These are phyloP conservation scores for Setipinna tenuifilis DNA, from an alignment of 2,797 vertebrate genomes.

Conservation along the genomic window DNA sequence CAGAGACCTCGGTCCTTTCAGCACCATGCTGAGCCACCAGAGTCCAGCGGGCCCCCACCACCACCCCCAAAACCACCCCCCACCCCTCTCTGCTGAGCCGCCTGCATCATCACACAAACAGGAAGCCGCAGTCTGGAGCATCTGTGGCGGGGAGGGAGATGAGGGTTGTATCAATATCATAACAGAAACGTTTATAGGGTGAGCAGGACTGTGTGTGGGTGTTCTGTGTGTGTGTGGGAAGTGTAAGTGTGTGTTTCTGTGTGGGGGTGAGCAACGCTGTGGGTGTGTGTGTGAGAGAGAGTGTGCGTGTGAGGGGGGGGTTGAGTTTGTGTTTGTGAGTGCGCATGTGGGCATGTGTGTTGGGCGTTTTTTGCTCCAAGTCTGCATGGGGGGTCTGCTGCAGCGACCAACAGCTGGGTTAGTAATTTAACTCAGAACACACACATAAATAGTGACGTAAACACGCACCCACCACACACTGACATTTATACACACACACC, in stretches of 20 bases:
- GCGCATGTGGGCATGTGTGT: slow-evolving; percentile 18
- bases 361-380: slow-evolving; percentile 60
- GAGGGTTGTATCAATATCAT: slow-evolving; percentile 87
- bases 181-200: slow-evolving; percentile 69
- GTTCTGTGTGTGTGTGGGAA: background rate
- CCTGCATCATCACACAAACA: slow-evolving; percentile 73
- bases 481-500: slow-evolving; percentile 25
- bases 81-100: background rate
- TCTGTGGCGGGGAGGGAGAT: slow-evolving; percentile 65
- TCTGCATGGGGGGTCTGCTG: slow-evolving; percentile 70
- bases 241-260: slow-evolving; percentile 14
- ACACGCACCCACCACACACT: slow-evolving; percentile 21
- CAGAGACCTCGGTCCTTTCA: slow-evolving; percentile 56
- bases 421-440: slow-evolving; percentile 83
- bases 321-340: slow-evolving; percentile 6
- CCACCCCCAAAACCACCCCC: background rate
- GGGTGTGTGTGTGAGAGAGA: background rate
- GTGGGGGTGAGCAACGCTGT: slow-evolving; percentile 6
- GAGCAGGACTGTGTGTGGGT: background rate
- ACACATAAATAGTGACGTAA: slow-evolving; percentile 23
- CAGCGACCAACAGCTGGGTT: slow-evolving; percentile 81
- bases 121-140: slow-evolving; percentile 82
- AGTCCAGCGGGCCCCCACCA: background rate
- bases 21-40: background rate
- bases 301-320: slow-evolving; percentile 13